phyloP scores from a whole-genome alignment of 2,888 invertebrate species.

The Cataglyphis albicans region DNA sequence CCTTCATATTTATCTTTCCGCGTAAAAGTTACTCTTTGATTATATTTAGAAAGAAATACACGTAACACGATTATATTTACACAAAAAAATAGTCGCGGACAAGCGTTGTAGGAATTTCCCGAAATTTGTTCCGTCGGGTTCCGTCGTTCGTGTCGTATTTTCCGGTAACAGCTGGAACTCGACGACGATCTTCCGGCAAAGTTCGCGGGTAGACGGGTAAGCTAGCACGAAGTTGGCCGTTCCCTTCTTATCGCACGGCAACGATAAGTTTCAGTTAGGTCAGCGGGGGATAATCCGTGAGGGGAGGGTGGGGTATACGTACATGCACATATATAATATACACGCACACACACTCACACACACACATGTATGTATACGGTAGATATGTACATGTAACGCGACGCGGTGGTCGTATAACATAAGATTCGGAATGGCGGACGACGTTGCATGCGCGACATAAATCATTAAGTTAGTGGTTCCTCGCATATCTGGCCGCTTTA shows the following conservation, averaged over 20 bases:
- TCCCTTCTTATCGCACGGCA: constrained; percentile 60
- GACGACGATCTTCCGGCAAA: constrained; percentile 46
- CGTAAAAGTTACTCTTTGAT: neutral
- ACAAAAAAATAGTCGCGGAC: constrained; percentile 14
- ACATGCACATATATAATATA: neutral
- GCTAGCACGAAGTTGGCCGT: constrained; percentile 45
- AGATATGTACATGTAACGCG: constrained; percentile 16
- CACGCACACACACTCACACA: neutral
- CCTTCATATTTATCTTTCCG: neutral
- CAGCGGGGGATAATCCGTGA: constrained; percentile 59
- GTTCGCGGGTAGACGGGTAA: constrained; percentile 41
- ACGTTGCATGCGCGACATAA: constrained; percentile 60
- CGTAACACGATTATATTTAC: constrained; percentile 28
- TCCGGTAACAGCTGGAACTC: constrained; percentile 56
- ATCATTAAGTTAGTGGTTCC: constrained; percentile 64
- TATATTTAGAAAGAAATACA: neutral
- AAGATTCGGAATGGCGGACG: constrained; percentile 57
- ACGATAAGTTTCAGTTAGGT: constrained; percentile 64
- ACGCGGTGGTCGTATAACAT: constrained; percentile 51
- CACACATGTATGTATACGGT: neutral
- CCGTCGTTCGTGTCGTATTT: constrained; percentile 46
- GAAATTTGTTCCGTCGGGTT: constrained; percentile 40
- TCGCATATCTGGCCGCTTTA: constrained; percentile 61
- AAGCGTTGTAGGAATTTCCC: constrained; percentile 5
- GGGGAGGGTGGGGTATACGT: neutral